Conservation (phyloP, 2,797 vertebrate genomes). For the Mus caroli region DNA sequence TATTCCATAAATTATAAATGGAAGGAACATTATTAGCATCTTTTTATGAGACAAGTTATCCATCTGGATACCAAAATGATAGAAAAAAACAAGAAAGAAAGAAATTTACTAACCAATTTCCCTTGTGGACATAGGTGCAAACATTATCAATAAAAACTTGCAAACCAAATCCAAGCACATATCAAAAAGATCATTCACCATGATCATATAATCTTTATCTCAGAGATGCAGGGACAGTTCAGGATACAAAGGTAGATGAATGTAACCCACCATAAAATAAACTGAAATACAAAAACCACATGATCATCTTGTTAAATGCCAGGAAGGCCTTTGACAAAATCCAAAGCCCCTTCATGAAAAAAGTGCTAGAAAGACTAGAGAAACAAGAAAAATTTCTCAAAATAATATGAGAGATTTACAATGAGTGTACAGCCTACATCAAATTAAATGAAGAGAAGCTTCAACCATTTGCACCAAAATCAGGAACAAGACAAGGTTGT, state of each 20-base stretch:
- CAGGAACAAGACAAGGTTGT: neutral
- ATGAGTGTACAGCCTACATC: neutral
- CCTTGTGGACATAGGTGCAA: neutral
- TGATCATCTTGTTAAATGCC: neutral
- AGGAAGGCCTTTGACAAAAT: neutral
- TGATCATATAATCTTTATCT: neutral
- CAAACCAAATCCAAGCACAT: neutral
- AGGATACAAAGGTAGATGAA: neutral
- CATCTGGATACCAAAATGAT: neutral
- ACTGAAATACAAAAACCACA: neutral
- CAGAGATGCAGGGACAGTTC: neutral
- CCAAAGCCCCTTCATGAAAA: neutral
- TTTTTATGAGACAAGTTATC: neutral
- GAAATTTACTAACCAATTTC: neutral
- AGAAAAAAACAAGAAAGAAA: neutral
- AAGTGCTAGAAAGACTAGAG: neutral
- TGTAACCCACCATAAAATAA: neutral
- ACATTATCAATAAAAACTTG: neutral
- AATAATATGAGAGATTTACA: neutral
- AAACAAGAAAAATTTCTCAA: neutral
- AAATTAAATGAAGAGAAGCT: neutral
- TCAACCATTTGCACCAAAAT: neutral
- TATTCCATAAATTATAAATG: neutral
- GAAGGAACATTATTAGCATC: neutral
- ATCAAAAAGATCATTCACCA: neutral